Evolutionary conservation across 2,888 invertebrate species (phyloP).

Genomic region (Mactromeris polynyma): DNA sequence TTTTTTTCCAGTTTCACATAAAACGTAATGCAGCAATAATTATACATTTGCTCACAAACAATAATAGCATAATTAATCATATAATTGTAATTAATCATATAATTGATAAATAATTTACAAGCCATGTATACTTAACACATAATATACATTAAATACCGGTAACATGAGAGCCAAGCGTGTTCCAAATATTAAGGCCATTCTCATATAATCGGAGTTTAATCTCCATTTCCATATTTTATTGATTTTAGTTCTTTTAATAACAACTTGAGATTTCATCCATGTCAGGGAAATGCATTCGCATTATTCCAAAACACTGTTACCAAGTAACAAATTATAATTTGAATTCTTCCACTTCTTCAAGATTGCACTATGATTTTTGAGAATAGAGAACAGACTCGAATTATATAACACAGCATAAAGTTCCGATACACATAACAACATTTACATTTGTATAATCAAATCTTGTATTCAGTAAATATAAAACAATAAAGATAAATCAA

Average conservation of each 20-base stretch:
- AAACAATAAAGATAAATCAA: not conserved
- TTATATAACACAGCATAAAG: not conserved
- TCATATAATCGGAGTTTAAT: no score
- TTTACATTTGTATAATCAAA: not conserved
- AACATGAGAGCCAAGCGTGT: not conserved
- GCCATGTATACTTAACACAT: slow-evolving; percentile 8
- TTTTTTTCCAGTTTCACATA: slow-evolving; percentile 35
- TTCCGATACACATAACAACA: not conserved
- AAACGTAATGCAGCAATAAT: slow-evolving; percentile 38
- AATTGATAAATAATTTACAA: slow-evolving; percentile 1
- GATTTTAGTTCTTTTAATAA: no score
- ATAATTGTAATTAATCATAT: no score
- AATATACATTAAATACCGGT: not conserved
- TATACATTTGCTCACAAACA: slow-evolving; percentile 28
- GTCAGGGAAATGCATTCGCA: no score
- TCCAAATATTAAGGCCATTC: not conserved
- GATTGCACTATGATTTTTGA: not conserved
- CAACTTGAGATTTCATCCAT: no score
- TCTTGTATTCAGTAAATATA: not conserved
- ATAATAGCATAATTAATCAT: slow-evolving; percentile 31
- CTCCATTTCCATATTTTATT: no score
- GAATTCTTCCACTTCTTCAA: not conserved
- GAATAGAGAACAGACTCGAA: not conserved
- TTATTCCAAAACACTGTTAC: not conserved
- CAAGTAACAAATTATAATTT: not conserved